Evolutionary conservation across 1,140 invertebrate genomes (phyloP).

Genomic region (Apis cerana): DNA sequence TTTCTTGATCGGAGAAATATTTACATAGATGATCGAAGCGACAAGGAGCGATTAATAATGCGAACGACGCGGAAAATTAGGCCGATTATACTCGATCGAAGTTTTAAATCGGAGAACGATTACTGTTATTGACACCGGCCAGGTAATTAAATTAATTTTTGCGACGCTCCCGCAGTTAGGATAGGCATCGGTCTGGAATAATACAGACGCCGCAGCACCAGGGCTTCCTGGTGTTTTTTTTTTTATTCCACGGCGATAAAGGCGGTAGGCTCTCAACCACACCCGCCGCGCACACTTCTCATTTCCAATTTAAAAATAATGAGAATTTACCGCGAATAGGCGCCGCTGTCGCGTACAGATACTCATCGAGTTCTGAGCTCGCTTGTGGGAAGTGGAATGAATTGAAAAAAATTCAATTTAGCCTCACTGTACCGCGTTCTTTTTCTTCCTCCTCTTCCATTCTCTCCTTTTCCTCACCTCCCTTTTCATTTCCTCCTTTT

Average conservation of each 20-base stretch:
- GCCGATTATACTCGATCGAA: background rate
- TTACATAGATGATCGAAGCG: too few relatives aligned
- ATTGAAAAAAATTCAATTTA: constrained; percentile 74
- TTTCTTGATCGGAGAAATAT: too few relatives aligned
- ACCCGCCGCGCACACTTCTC: constrained; percentile 60
- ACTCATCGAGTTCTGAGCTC: constrained; percentile 62
- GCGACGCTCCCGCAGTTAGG: constrained; percentile 43
- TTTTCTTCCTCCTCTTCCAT: background rate
- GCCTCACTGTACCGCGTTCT: constrained; percentile 49
- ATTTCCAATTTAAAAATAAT: constrained; percentile 75
- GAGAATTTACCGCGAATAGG: constrained; percentile 65
- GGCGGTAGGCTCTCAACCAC: constrained; percentile 52
- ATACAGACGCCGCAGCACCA: constrained; percentile 36
- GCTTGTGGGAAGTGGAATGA: constrained; percentile 62
- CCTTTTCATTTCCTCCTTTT: background rate
- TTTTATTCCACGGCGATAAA: constrained; percentile 22
- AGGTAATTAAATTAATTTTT: constrained; percentile 66
- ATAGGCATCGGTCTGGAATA: constrained; percentile 61
- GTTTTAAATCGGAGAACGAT: constrained; percentile 40
- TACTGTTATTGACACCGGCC: constrained; percentile 56
- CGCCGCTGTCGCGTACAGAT: constrained; percentile 67
- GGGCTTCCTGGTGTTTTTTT: constrained; percentile 2
- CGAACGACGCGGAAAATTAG: background rate
- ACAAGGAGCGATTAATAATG: background rate
- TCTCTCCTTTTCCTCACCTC: background rate